These are phyloP conservation scores for Paradoxurus hermaphroditus DNA, from an alignment of 2,113 vertebrate genomes.

Conservation along the genomic window DNA sequence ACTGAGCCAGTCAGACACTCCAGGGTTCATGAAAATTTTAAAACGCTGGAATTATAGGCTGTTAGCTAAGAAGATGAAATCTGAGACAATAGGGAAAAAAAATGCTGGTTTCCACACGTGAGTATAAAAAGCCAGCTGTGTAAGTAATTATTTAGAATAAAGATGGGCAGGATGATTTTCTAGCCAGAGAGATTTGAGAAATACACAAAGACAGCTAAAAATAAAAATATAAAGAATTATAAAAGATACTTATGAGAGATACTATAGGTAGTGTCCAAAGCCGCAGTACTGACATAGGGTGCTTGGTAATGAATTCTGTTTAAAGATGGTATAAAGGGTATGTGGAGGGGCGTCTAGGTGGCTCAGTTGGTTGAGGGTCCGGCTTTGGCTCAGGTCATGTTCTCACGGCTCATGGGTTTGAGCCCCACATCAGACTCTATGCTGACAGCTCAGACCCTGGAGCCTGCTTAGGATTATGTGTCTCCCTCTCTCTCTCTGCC, in stretches of 20 bases:
- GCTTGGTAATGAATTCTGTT: background rate
- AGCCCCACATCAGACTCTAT: no score
- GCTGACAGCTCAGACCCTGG: no score
- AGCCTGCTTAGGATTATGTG: no score
- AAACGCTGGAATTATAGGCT: background rate
- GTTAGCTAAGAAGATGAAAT: conserved; percentile 35
- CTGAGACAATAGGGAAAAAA: background rate
- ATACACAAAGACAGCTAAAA: background rate
- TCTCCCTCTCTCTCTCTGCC: no score
- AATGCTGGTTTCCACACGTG: background rate
- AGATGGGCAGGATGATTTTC: conserved; percentile 13
- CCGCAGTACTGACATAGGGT: background rate
- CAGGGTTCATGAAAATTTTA: background rate
- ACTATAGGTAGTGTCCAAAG: background rate
- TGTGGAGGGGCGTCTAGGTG: no score
- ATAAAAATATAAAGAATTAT: background rate
- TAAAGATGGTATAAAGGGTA: conserved; percentile 3
- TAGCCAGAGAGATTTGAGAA: conserved; percentile 26
- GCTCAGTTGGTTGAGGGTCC: no score
- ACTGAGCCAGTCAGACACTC: no score
- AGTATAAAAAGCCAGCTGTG: background rate
- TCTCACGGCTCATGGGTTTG: no score
- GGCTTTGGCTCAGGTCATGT: no score
- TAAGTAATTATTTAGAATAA: conserved; percentile 46
- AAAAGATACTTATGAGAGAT: background rate